phyloP scores from a whole-genome alignment of 1,140 invertebrate genomes.

The Drosophila grimshawi region DNA sequence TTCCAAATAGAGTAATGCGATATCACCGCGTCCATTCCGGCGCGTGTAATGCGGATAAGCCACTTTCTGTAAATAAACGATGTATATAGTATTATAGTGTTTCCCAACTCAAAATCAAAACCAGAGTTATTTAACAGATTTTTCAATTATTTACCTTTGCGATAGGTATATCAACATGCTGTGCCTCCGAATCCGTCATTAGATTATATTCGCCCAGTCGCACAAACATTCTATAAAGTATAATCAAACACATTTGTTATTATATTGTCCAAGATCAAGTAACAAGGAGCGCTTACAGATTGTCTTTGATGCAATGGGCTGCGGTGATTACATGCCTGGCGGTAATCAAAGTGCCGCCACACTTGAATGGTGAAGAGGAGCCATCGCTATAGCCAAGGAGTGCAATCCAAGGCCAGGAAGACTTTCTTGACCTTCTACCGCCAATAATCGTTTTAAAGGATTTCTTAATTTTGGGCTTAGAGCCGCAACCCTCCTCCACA shows the following conservation, averaged over 20 bases:
- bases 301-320: conserved; percentile 73
- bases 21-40: conserved; percentile 70
- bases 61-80: conserved; percentile 30
- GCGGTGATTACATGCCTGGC: conserved; percentile 78
- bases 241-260: neutral
- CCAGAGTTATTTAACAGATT: neutral
- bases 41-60: conserved; percentile 62
- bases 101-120: no score
- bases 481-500: conserved; percentile 81
- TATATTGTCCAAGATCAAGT: no score
- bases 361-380: conserved; percentile 68
- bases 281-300: conserved; percentile 58
- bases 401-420: conserved; percentile 81
- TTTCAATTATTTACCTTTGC: conserved; percentile 32
- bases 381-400: conserved; percentile 74
- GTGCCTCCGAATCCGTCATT: conserved; percentile 65
- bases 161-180: conserved; percentile 64
- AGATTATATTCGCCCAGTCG: conserved; percentile 81
- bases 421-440: conserved; percentile 75
- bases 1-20: conserved; percentile 72
- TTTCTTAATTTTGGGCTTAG: conserved; percentile 37
- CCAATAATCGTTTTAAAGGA: conserved; percentile 84
- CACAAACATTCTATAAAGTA: conserved; percentile 45
- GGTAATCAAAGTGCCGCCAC: conserved; percentile 80
- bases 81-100: neutral